These are phyloP conservation scores for Cinara cedri DNA, from an alignment of 2,888 invertebrate species.

Conservation along the genomic window DNA sequence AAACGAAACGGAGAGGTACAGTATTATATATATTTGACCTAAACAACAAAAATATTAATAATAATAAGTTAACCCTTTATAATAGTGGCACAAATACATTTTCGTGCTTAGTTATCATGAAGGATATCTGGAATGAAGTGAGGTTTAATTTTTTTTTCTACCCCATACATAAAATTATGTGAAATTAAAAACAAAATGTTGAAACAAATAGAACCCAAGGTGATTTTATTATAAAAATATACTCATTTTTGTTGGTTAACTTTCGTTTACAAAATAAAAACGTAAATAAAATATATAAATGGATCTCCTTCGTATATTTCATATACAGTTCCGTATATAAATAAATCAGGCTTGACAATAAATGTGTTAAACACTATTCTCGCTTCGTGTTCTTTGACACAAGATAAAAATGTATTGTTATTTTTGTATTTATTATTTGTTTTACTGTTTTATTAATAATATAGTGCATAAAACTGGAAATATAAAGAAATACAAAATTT, in stretches of 20 bases:
- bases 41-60: neutral
- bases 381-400: neutral
- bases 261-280: neutral
- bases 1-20: slow-evolving; percentile 16
- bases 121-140: slow-evolving; percentile 37
- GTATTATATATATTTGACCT: slow-evolving; percentile 29
- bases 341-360: no score
- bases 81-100: slow-evolving; percentile 35
- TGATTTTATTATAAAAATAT: neutral
- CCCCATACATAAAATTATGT: neutral
- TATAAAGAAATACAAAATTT: no score
- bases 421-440: slow-evolving; percentile 4
- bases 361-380: no score
- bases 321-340: no score
- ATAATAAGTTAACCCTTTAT: slow-evolving; percentile 26
- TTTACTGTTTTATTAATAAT: neutral
- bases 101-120: slow-evolving; percentile 47
- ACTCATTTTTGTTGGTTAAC: neutral
- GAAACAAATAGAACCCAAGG: slow-evolving; percentile 7
- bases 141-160: slow-evolving; percentile 32
- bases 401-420: neutral
- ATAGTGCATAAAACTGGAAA: neutral
- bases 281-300: no score
- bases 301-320: no score
- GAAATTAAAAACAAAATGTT: slow-evolving; percentile 38